phyloP scores from a whole-genome alignment of 1,140 invertebrate genomes.

The Brachionus calyciflorus region DNA sequence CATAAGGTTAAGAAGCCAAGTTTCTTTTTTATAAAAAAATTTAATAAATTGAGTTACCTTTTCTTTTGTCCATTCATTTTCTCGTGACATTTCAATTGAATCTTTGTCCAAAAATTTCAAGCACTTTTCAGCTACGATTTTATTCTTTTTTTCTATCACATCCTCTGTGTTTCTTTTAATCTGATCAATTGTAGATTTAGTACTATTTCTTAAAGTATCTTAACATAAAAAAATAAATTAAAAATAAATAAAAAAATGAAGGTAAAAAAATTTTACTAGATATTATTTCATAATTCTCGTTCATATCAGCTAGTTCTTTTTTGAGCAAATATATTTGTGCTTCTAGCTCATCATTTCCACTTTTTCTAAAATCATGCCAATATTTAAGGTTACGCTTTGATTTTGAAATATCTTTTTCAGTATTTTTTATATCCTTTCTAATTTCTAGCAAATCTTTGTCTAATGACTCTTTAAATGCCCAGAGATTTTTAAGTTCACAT shows the following conservation, averaged over 20 bases:
- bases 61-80: conserved; percentile 30
- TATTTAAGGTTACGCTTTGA: background rate
- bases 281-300: conserved; percentile 45
- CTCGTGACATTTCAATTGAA: conserved; percentile 8
- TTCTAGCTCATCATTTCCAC: background rate
- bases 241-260: background rate
- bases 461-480: conserved; percentile 3
- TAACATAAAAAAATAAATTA: background rate
- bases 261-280: background rate
- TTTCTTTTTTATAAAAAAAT: background rate
- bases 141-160: conserved; percentile 31
- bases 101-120: conserved; percentile 11
- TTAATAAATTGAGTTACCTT: background rate
- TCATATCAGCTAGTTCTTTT: conserved; percentile 41
- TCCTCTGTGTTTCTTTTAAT: conserved; percentile 25
- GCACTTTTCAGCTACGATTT: conserved; percentile 6
- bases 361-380: conserved; percentile 23
- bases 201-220: background rate
- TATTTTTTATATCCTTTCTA: conserved; percentile 18
- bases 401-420: conserved; percentile 16
- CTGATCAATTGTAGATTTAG: background rate
- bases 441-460: conserved; percentile 1
- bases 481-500: background rate
- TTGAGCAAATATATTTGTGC: conserved; percentile 31
- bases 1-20: no score